Percentiles rank a stretch among this genome's conserved stretches.
Conservation (phyloP, 1,140 invertebrate species). For the Drosophila nigrodunni region DNA sequence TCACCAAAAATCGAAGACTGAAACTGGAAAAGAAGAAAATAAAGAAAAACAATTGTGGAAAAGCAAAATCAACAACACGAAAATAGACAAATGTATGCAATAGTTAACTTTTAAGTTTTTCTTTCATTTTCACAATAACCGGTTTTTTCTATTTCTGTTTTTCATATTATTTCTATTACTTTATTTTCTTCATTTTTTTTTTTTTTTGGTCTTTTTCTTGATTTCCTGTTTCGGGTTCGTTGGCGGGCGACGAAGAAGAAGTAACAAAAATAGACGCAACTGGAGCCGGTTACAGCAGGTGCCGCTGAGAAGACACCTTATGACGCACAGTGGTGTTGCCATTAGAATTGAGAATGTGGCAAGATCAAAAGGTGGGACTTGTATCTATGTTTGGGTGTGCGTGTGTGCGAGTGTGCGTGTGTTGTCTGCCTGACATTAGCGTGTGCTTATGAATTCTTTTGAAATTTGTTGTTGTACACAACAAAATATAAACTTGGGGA, state of each 20-base stretch:
- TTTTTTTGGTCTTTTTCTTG: constrained; percentile 47
- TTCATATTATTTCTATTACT: constrained; percentile 26
- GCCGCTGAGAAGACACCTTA: constrained; percentile 43
- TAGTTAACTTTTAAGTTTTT: constrained; percentile 54
- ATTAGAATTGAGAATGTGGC: constrained; percentile 44
- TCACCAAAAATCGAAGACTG: constrained; percentile 66
- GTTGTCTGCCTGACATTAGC: constrained; percentile 52
- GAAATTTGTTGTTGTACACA: constrained; percentile 31
- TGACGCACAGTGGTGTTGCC: constrained; percentile 22
- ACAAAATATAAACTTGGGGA: not conserved
- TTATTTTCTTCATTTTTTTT: constrained; percentile 16
- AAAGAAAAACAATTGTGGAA: constrained; percentile 37
- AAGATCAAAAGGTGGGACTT: constrained; percentile 31
- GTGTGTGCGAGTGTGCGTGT: too few relatives aligned
- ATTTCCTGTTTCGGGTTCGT: constrained; percentile 49
- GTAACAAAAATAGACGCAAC: constrained; percentile 58
- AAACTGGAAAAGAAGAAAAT: constrained; percentile 61
- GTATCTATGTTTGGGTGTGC: not conserved
- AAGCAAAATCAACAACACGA: constrained; percentile 58
- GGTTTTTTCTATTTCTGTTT: constrained; percentile 46
- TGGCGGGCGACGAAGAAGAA: constrained; percentile 48
- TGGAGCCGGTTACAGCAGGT: constrained; percentile 68
- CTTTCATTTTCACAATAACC: constrained; percentile 74
- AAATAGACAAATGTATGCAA: constrained; percentile 8
- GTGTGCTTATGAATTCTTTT: constrained; percentile 77